Evolutionary conservation across 1,140 invertebrate species (phyloP), one percentile per base, ranked within the genome.

Genomic region (Pinna nobilis): DNA sequence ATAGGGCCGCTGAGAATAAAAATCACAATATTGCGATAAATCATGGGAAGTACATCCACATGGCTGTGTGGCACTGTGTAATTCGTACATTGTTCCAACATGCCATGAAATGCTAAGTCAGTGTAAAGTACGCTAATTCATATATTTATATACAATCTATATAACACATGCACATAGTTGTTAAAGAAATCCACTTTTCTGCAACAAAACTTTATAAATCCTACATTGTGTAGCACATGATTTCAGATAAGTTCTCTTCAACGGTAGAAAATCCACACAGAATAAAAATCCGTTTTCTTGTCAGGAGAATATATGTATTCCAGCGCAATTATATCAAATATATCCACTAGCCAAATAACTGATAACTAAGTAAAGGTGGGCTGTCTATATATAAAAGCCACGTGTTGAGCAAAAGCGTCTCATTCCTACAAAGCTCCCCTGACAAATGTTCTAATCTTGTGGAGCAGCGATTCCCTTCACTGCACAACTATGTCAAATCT

Each of bases 1-100:
- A 75, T 80, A 83, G 11, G 77, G 79, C 76, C 74, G 67, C 82
- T 84, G 78, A 23, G 82, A 78, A 50, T 67, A 79, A 61, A 63
- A 66, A 69, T 74, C 53, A 74, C 55, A 78, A 37, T 64, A 37
- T 30, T 2, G 35, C 44, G 39, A 37, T 33, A 15, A 59, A 30
- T 3, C 30, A 33, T n/a, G 55, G 55, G 23, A 44, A 65, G 53
- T 50, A 75, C 61, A 70, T 18, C 60, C 61, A 65, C 73, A 75
- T 74, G 55, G 37, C 50, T 70, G 39, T 60, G 41, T 61, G 37
- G 41, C 33, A 37, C 30, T 32, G 3, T 59, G n/a, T 32, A 37
- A 51, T 64, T 25, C 18, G 30, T 64, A 37, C 25, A 47, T 64
- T 13, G 6, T 50, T 63, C 37, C 59, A 39, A n/a, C 44, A 1